A percentile compares a stretch with the other conserved stretches of the same genome.
phyloP scores from a whole-genome alignment of 2,113 vertebrate genomes.

The Tiliqua scincoides region DNA sequence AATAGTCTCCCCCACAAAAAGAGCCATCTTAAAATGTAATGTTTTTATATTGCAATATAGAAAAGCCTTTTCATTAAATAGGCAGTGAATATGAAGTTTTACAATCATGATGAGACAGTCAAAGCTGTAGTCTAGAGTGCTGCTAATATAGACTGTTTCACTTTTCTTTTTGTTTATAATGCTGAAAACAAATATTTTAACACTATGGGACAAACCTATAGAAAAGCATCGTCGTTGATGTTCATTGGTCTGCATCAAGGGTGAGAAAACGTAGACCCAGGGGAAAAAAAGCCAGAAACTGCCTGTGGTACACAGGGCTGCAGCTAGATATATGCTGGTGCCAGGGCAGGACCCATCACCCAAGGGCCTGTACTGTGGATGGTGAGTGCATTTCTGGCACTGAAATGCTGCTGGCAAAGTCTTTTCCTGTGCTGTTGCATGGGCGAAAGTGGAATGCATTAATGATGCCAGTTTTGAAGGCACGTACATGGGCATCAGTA shows the following conservation, averaged over 20 bases:
- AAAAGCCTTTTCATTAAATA: neutral
- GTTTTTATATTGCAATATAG: neutral
- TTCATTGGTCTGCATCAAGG: neutral
- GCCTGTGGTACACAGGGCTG: neutral
- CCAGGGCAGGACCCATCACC: neutral
- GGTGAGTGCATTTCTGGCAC: conserved; percentile 1
- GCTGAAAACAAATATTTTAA: neutral
- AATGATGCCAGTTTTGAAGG: neutral
- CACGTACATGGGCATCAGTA: neutral
- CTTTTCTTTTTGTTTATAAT: neutral
- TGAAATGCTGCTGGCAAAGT: neutral
- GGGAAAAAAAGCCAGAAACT: neutral
- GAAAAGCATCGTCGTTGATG: neutral
- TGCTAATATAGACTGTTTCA: neutral
- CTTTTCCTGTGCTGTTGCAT: neutral
- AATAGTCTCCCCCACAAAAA: neutral
- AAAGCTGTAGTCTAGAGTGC: neutral
- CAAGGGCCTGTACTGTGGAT: neutral
- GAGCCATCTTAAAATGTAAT: neutral
- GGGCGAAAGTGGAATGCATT: neutral
- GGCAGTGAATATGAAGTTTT: neutral
- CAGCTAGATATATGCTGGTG: neutral
- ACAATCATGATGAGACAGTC: neutral
- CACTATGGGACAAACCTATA: neutral
- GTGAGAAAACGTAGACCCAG: neutral